Conservation (phyloP, 2,113 vertebrate genomes). For the Oceanites oceanicus region DNA sequence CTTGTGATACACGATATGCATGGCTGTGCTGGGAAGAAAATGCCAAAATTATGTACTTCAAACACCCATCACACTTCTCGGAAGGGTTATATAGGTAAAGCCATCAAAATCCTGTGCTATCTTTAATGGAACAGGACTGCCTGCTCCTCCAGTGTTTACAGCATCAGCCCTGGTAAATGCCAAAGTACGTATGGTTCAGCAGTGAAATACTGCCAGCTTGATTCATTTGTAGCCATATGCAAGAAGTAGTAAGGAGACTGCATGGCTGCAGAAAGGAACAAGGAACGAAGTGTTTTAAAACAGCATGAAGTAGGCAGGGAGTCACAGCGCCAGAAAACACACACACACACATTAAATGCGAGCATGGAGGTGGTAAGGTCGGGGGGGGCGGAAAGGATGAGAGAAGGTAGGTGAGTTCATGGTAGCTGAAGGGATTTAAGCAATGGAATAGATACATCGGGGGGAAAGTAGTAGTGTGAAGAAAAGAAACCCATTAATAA, state of each 20-base stretch:
- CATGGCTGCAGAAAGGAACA: not conserved
- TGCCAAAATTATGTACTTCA: not conserved
- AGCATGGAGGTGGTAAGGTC: not conserved
- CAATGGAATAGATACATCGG: not conserved
- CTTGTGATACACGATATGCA: not conserved
- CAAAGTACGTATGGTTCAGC: not conserved
- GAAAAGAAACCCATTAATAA: not conserved
- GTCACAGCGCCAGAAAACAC: not conserved
- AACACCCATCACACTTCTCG: not conserved
- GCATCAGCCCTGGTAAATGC: not conserved
- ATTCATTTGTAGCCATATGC: not conserved
- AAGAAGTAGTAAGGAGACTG: not conserved
- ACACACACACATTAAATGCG: accelerated
- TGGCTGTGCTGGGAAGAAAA: not conserved
- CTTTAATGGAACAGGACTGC: not conserved
- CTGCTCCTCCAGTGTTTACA: not conserved
- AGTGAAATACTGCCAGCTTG: not conserved
- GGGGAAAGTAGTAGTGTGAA: not conserved
- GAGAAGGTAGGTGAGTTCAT: not conserved
- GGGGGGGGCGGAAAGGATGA: not conserved
- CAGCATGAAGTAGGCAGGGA: not conserved
- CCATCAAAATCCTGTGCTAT: not conserved
- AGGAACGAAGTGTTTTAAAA: not conserved
- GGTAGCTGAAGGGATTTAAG: not conserved
- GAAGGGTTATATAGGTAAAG: not conserved